Conservation (phyloP, 2,888 invertebrate species). For the Cecidostiba fungosa region DNA sequence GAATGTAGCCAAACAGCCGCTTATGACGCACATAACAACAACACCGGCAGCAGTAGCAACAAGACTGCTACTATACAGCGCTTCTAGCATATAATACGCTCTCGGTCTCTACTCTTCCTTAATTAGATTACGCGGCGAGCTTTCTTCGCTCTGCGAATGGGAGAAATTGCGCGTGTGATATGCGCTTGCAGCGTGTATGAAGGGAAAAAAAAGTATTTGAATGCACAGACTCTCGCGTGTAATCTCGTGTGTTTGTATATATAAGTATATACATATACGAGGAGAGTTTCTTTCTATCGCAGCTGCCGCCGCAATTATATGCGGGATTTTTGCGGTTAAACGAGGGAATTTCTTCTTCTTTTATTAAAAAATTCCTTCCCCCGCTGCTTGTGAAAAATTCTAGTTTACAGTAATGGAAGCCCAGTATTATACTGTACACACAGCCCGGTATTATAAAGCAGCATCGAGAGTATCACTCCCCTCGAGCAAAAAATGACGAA, state of each 20-base stretch:
- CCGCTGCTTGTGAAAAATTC: neutral
- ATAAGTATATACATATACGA: neutral
- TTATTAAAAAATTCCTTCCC: slow-evolving; percentile 57
- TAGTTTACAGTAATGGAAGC: too few species aligned
- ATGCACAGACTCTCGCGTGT: neutral
- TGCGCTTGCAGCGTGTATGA: neutral
- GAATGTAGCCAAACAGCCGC: neutral
- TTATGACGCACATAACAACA: neutral
- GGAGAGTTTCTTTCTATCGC: neutral
- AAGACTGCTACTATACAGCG: neutral
- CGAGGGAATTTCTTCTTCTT: slow-evolving; percentile 47
- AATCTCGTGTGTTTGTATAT: slow-evolving; percentile 13
- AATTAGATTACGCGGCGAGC: slow-evolving; percentile 53
- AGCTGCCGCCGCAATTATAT: neutral
- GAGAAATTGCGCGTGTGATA: slow-evolving; percentile 28
- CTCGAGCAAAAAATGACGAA: slow-evolving; percentile 3
- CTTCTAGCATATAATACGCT: slow-evolving; percentile 11
- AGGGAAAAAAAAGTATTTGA: neutral
- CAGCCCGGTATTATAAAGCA: too few species aligned
- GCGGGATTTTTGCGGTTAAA: neutral
- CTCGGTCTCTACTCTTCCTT: slow-evolving; percentile 7
- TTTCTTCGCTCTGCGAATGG: slow-evolving; percentile 34
- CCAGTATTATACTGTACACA: too few species aligned
- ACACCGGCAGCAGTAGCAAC: too few species aligned
- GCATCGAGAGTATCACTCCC: neutral